Percentiles rank a stretch among this genome's conserved stretches.
Evolutionary conservation across 2,888 invertebrate species (phyloP).

Genomic region (Dicroscelio sp.): DNA sequence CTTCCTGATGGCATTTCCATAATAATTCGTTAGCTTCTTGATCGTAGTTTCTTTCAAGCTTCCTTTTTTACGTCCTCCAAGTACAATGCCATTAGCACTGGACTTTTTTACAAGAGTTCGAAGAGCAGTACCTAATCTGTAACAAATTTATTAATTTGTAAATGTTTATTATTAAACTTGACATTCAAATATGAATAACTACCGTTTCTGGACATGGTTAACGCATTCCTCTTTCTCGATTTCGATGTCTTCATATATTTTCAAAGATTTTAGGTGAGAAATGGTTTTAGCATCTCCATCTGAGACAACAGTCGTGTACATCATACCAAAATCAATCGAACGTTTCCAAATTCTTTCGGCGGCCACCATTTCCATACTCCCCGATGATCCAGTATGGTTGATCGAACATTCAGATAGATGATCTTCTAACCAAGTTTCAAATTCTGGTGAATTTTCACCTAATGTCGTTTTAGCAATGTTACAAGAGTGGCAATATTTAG

Average conservation of each 20-base stretch:
- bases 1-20: background rate
- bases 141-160: background rate
- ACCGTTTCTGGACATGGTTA: constrained; percentile 37
- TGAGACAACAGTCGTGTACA: constrained; percentile 24
- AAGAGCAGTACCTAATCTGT: constrained; percentile 27
- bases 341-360: constrained; percentile 37
- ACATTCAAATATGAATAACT: background rate
- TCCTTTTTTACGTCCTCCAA: constrained; percentile 14
- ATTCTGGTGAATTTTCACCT: background rate
- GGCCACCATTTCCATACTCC: constrained; percentile 31
- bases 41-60: constrained; percentile 16
- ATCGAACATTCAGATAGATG: constrained; percentile 27
- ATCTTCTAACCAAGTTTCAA: constrained; percentile 27
- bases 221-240: constrained; percentile 35
- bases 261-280: constrained; percentile 17
- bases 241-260: constrained; percentile 32
- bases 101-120: background rate
- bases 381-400: constrained; percentile 25
- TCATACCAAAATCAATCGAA: background rate
- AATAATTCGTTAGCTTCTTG: constrained; percentile 21
- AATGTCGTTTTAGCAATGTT: background rate
- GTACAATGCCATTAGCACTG: background rate
- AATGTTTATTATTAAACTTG: background rate
- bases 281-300: constrained; percentile 45
- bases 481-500: constrained; percentile 14